These are phyloP conservation scores for Sclerodermus sp. DNA, from an alignment of 2,888 invertebrate genomes.

Conservation along the genomic window DNA sequence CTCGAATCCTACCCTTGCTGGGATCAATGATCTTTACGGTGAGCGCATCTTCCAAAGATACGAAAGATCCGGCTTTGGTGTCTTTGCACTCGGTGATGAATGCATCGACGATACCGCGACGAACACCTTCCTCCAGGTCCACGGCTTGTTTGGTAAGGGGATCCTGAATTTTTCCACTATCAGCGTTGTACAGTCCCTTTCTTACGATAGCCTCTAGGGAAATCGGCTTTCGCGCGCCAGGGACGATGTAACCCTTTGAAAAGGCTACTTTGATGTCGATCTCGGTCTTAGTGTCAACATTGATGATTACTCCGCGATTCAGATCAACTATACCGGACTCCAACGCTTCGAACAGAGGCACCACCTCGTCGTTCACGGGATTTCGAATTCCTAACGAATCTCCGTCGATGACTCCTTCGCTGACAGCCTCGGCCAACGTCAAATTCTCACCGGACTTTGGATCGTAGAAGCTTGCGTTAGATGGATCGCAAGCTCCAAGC, in stretches of 20 bases:
- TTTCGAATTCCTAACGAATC: constrained; percentile 75
- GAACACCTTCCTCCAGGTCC: constrained; percentile 75
- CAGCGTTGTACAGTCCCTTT: constrained; percentile 71
- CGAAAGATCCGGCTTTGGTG: constrained; percentile 69
- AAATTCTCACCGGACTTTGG: constrained; percentile 65
- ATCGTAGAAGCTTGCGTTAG: constrained; percentile 68
- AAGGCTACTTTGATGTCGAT: constrained; percentile 74
- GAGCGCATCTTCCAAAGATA: constrained; percentile 76
- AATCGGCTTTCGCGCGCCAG: constrained; percentile 71
- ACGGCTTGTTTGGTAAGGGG: constrained; percentile 72
- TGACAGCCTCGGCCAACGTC: constrained; percentile 76
- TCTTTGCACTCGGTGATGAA: constrained; percentile 81
- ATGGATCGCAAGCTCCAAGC: constrained; percentile 69
- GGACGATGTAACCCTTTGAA: constrained; percentile 69
- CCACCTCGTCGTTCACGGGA: constrained; percentile 73
- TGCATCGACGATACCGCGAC: constrained; percentile 78
- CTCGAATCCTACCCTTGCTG: constrained; percentile 71
- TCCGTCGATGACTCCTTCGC: constrained; percentile 75
- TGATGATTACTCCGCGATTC: constrained; percentile 70
- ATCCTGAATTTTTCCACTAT: constrained; percentile 73
- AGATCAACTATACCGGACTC: constrained; percentile 79
- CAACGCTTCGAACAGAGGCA: constrained; percentile 80
- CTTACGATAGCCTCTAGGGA: constrained; percentile 77
- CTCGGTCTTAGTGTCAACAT: constrained; percentile 69
- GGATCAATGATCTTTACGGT: constrained; percentile 69